phyloP scores from a whole-genome alignment of 1,140 invertebrate genomes.

The Meloidogyne chitwoodi region DNA sequence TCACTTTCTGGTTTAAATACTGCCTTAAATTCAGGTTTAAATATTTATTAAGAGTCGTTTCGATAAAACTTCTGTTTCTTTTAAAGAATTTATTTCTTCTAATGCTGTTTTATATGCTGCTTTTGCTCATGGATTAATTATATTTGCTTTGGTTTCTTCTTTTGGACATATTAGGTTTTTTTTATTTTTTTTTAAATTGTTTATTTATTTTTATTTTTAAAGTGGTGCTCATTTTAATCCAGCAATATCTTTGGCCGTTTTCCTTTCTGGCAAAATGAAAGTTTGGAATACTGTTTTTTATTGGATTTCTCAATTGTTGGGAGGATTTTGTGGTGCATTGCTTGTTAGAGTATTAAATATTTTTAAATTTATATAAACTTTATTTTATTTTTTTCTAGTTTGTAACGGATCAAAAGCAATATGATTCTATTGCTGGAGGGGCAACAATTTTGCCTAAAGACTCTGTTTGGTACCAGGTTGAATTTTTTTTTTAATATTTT shows the following conservation, averaged over 20 bases:
- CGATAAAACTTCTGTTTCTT: too few species aligned
- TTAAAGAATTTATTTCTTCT: too few species aligned
- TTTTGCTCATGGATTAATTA: constrained; percentile 40
- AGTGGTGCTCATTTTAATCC: constrained; percentile 63
- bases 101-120: constrained; percentile 14
- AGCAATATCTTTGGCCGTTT: constrained; percentile 59
- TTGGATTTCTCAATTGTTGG: constrained; percentile 56
- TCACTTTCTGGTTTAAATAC: not conserved
- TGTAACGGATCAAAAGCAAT: constrained; percentile 31
- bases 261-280: constrained; percentile 51
- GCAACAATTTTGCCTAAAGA: constrained; percentile 17
- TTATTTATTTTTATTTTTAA: constrained; percentile 1
- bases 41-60: too few species aligned
- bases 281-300: constrained; percentile 49
- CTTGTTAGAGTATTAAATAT: constrained; percentile 48
- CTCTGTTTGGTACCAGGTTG: constrained; percentile 15
- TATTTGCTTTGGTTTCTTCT: constrained; percentile 32
- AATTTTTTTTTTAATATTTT: not conserved
- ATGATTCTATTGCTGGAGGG: constrained; percentile 22
- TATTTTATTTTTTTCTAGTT: constrained; percentile 14
- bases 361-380: not conserved
- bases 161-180: constrained; percentile 31
- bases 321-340: constrained; percentile 59
- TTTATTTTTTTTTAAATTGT: constrained; percentile 9
- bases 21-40: too few species aligned